Percentiles rank a stretch among this genome's conserved stretches.
phyloP scores from a whole-genome alignment of 1,140 invertebrate species.

The Hyposmocoma kahamanoa region DNA sequence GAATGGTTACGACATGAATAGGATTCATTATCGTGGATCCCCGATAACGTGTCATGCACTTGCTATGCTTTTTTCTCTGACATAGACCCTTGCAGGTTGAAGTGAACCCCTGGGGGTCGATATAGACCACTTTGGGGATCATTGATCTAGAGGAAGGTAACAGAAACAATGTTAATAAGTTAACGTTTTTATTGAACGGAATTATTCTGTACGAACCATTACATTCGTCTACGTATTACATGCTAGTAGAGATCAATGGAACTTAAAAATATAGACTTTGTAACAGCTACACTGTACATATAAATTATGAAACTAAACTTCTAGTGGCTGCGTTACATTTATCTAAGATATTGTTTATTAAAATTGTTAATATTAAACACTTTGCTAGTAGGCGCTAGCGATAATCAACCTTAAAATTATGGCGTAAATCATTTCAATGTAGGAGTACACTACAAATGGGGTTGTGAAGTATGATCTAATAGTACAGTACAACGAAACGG shows the following conservation, averaged over 20 bases:
- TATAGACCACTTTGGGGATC: too few species aligned
- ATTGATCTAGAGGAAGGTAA: too few species aligned
- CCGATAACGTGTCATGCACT: too few species aligned
- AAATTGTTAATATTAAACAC: neutral
- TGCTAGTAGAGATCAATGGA: conserved; percentile 43
- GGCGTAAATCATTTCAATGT: conserved; percentile 29
- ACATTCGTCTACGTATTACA: conserved; percentile 47
- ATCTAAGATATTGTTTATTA: conserved; percentile 1
- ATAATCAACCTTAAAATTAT: conserved; percentile 6
- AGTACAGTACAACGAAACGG: conserved; percentile 7
- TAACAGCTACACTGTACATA: conserved; percentile 58
- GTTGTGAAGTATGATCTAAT: too few species aligned
- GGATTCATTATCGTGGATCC: too few species aligned
- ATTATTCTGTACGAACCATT: conserved; percentile 52
- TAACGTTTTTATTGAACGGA: conserved; percentile 70
- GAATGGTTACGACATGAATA: too few species aligned
- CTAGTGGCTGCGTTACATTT: conserved; percentile 1
- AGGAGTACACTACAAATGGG: too few species aligned
- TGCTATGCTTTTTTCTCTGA: too few species aligned
- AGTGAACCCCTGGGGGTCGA: too few species aligned
- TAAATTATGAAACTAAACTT: conserved; percentile 15
- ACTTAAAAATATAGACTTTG: conserved; percentile 35
- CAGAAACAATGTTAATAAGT: conserved; percentile 40
- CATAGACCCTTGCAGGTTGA: too few species aligned
- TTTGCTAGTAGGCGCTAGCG: neutral